Evolutionary conservation across 1,140 invertebrate species (phyloP).

Genomic region (Paracyclopina nana): DNA sequence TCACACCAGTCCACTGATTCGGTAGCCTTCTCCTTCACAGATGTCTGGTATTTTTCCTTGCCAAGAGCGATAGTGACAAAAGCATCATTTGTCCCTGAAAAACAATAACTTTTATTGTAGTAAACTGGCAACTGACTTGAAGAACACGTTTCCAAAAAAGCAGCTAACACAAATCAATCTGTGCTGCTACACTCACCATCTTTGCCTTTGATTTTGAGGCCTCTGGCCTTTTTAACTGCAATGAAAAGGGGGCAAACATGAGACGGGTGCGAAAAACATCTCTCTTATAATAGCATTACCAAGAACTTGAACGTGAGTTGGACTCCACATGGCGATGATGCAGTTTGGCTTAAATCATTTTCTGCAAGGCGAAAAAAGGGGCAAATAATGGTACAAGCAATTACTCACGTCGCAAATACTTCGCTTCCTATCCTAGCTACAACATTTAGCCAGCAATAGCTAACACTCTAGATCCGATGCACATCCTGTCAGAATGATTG

Average conservation of each 20-base stretch:
- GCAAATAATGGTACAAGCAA: too few relatives aligned
- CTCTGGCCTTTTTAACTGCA: background rate
- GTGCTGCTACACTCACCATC: background rate
- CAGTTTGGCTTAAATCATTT: too few relatives aligned
- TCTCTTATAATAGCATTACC: slow-evolving; percentile 28
- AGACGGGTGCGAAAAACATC: background rate
- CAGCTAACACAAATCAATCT: background rate
- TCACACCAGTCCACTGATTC: slow-evolving; percentile 76
- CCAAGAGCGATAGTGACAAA: slow-evolving; percentile 83
- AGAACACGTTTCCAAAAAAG: background rate
- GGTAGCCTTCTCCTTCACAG: slow-evolving; percentile 66
- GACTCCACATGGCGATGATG: slow-evolving; percentile 51
- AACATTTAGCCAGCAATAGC: too few relatives aligned
- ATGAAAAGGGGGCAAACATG: background rate
- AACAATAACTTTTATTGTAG: slow-evolving; percentile 19
- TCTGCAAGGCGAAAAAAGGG: too few relatives aligned
- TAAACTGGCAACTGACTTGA: slow-evolving; percentile 6
- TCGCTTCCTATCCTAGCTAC: too few relatives aligned
- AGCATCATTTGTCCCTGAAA: slow-evolving; percentile 66
- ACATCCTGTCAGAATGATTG: too few relatives aligned
- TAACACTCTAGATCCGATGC: too few relatives aligned
- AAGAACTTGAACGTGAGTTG: slow-evolving; percentile 61
- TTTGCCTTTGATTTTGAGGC: background rate
- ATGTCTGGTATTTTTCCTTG: slow-evolving; percentile 88
- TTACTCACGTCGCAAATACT: too few relatives aligned